Evolutionary conservation across 2,113 vertebrate species (phyloP).

Genomic region (Aphelocoma coerulescens): DNA sequence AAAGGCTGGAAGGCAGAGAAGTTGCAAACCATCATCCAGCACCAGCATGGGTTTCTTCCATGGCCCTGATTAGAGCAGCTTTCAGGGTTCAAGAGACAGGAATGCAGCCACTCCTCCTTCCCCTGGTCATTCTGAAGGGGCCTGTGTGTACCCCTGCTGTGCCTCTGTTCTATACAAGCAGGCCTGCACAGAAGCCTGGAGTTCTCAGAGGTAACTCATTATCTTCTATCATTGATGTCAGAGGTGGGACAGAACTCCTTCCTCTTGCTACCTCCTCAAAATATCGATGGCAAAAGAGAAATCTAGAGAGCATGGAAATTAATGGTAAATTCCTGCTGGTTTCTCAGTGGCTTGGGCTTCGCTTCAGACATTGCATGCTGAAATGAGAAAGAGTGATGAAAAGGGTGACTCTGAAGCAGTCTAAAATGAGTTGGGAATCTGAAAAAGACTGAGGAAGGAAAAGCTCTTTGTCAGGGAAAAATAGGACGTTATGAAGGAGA

Average conservation of each 20-base stretch:
- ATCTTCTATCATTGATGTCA: neutral
- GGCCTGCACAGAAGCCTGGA: neutral
- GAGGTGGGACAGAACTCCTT: neutral
- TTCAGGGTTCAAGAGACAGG: neutral
- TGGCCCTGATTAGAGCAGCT: neutral
- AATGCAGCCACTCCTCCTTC: neutral
- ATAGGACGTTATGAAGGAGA: neutral
- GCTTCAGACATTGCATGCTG: neutral
- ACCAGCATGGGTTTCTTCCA: neutral
- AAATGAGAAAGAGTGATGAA: neutral
- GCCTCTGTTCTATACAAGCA: neutral
- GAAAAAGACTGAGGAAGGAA: neutral
- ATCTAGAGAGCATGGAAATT: neutral
- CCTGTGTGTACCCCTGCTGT: neutral
- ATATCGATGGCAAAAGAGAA: neutral
- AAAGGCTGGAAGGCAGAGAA: neutral
- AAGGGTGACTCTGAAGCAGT: neutral
- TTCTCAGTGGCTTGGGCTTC: neutral
- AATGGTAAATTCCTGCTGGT: neutral
- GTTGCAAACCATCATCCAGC: neutral
- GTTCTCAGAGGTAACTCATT: neutral
- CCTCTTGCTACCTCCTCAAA: neutral
- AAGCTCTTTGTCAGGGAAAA: neutral
- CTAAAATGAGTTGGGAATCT: neutral
- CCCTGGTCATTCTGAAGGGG: accelerated